Conservation (phyloP, 2,888 invertebrate genomes). For the Melanargia galathea region DNA sequence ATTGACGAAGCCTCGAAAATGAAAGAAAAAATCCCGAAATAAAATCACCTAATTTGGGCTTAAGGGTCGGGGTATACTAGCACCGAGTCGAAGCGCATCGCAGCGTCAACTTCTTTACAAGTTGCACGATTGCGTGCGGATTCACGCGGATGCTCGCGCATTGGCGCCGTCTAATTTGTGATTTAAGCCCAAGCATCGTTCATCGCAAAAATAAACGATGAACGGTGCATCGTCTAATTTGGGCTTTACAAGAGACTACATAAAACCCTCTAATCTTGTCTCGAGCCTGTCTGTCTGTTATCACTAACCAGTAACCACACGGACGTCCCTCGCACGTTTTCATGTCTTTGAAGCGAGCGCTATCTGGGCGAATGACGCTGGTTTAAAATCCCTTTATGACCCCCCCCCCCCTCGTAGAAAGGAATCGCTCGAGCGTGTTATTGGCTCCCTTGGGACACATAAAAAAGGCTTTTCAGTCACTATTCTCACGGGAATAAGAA, state of each 20-base stretch:
- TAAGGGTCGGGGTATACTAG: too few relatives aligned
- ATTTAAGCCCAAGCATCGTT: too few relatives aligned
- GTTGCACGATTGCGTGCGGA: too few relatives aligned
- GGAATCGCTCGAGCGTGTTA: conserved; percentile 12
- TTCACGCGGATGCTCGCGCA: too few relatives aligned
- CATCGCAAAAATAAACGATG: too few relatives aligned
- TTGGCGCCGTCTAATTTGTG: too few relatives aligned
- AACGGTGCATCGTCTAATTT: too few relatives aligned
- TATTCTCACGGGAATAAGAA: not conserved
- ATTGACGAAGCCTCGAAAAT: too few relatives aligned
- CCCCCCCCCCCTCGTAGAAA: not conserved
- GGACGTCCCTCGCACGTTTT: conserved; percentile 6
- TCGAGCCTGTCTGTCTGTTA: conserved; percentile 1
- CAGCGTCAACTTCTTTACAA: too few relatives aligned
- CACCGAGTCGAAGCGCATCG: too few relatives aligned
- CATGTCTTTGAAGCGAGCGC: conserved; percentile 9
- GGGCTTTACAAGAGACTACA: not conserved
- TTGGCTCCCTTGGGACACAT: conserved; percentile 1
- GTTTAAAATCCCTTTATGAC: conserved; percentile 4
- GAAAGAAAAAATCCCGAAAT: too few relatives aligned
- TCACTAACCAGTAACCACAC: not conserved
- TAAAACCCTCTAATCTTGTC: conserved; percentile 8
- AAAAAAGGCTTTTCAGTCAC: not conserved
- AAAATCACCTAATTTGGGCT: too few relatives aligned
- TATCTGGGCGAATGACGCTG: not conserved